A percentile compares a stretch with the other conserved stretches of the same genome.
These are phyloP conservation scores for Pavo muticus DNA, from an alignment of 2,113 vertebrate species.

Conservation along the genomic window DNA sequence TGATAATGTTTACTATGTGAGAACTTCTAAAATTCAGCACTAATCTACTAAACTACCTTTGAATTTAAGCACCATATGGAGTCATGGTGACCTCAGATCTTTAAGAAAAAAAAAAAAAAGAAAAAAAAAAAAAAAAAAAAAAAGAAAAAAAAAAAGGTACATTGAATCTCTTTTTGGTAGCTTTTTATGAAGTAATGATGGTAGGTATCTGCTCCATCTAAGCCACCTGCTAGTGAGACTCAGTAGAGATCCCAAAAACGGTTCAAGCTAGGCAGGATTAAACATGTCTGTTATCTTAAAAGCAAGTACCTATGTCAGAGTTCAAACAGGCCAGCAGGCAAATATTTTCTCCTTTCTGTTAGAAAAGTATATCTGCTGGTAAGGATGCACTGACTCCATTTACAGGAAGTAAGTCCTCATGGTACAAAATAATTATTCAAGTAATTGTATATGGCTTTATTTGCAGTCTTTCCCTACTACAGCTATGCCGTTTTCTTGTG, in stretches of 20 bases:
- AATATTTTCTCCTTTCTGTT: neutral
- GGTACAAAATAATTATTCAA: neutral
- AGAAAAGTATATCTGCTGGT: neutral
- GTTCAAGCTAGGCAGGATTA: neutral
- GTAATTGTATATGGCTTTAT: neutral
- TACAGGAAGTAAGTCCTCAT: neutral
- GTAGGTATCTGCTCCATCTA: neutral
- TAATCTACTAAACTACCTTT: neutral
- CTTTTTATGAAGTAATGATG: neutral
- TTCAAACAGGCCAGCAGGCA: neutral
- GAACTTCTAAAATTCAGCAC: neutral
- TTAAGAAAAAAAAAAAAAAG: neutral
- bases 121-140: no score
- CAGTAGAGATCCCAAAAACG: neutral
- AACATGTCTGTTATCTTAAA: neutral
- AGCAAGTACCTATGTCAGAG: neutral
- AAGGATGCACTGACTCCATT: accelerated
- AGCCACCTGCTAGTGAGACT: neutral
- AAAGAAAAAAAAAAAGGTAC: neutral
- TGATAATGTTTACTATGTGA: neutral
- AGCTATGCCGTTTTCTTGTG: neutral
- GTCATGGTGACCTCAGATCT: neutral
- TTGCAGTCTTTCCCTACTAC: neutral
- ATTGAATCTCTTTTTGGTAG: neutral
- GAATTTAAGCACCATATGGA: neutral